These are phyloP conservation scores for Protobothrops flavoviridis DNA, from an alignment of 2,113 vertebrate species.

Conservation along the genomic window DNA sequence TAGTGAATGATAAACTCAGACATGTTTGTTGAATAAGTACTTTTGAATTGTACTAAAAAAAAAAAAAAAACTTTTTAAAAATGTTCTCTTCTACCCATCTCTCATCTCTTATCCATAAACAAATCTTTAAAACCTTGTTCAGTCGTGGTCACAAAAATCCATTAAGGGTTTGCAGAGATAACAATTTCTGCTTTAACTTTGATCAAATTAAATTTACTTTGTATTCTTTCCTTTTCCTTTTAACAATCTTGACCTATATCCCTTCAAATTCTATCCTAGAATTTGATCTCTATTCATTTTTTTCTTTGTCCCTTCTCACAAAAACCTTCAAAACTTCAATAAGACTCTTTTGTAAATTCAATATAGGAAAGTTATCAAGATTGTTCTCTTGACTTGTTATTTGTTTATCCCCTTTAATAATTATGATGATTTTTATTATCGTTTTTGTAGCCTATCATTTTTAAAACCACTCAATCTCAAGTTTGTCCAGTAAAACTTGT, in stretches of 20 bases:
- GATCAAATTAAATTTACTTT: not conserved
- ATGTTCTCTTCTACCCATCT: not conserved
- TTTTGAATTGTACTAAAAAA: no score
- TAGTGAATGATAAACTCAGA: no score
- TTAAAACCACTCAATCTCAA: not conserved
- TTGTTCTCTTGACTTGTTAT: not conserved
- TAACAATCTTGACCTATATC: not conserved
- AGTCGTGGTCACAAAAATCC: not conserved
- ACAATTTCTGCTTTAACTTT: not conserved
- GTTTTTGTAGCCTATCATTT: not conserved
- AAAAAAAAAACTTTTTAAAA: not conserved
- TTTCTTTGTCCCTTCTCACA: not conserved
- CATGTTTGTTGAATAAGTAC: no score
- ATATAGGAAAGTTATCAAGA: not conserved
- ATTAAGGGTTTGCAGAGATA: not conserved
- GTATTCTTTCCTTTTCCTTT: not conserved
- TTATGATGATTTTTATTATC: not conserved
- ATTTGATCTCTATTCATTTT: not conserved
- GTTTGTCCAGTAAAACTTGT: no score
- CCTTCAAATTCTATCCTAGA: not conserved
- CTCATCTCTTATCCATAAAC: not conserved
- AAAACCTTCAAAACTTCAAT: not conserved
- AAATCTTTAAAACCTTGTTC: not conserved
- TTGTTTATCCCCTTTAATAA: not conserved
- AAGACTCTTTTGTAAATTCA: not conserved